Evolutionary conservation across 92 coral and sea anemone species (phyloP), one percentile per base, ranked within the genome.

Genomic region (Umimayanthus chanpuru): DNA sequence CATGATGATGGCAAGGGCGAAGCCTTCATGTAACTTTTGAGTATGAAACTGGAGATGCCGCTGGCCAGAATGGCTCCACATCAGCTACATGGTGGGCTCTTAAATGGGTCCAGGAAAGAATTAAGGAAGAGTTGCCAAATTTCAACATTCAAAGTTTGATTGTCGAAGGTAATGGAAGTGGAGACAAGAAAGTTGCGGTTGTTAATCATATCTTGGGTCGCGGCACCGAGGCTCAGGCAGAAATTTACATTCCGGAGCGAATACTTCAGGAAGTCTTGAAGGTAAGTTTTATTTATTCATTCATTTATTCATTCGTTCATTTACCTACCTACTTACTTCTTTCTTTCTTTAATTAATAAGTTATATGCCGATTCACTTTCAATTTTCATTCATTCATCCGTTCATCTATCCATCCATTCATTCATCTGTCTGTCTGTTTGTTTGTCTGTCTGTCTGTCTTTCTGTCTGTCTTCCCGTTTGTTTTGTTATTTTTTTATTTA

Each of bases 11-110:
- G 49, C 49, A 43, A 43, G 49, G 49, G 49, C 49, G 49, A 43
- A 43, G 49, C 6, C 49, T 43, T 43, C 49, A 1, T 4, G 49
- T 43, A 43, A 43, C 49, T 43, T 43, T 43, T 43, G 80, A 44
- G 15, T 90, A 85, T 66, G 89, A 90, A 23, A 85, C 92, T 10
- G 92, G 89, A 71, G 92, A 90, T 58, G 92, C 92, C 25, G 64
- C 92, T 36, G 92, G 89, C 47, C 92, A 90, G 68, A 90, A 90
- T 38, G 92, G 80, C 20, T 71, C 56, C 38, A 90, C 92, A n/a
- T 50, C 73, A 14, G 87, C 89, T 49, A 85, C 92, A 14, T 90
- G 86, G 92, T 66, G 67, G 73, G 89, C 89, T n/a, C 76, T 87
- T n/a, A 25, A 85, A 72, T 89, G 92, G 92, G 61, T 73, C 21